A percentile compares a stretch with the other conserved stretches of the same genome.
These are phyloP conservation scores for Saxidomus purpurata DNA, from an alignment of 1,140 invertebrate genomes.

Conservation along the genomic window DNA sequence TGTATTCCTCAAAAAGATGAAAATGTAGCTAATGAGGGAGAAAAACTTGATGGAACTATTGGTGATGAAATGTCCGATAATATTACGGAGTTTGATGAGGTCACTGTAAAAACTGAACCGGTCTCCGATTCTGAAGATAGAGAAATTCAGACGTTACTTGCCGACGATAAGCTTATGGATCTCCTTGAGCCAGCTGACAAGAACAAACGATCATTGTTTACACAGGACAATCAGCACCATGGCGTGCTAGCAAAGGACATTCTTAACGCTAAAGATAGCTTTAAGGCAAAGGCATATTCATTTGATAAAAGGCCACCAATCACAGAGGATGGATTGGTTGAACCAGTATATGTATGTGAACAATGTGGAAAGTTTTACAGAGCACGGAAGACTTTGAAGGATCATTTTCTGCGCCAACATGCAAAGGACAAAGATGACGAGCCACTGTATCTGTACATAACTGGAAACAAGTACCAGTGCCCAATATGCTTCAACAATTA, in stretches of 20 bases:
- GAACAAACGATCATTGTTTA: conserved; percentile 6
- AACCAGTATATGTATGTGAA: conserved; percentile 63
- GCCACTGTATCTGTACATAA: conserved; percentile 57
- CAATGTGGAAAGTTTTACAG: conserved; percentile 65
- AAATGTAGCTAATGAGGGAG: background rate
- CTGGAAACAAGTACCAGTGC: conserved; percentile 64
- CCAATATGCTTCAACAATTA: conserved; percentile 59
- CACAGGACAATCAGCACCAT: background rate
- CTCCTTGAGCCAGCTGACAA: conserved; percentile 23
- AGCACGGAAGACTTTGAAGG: conserved; percentile 54
- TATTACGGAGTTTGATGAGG: background rate
- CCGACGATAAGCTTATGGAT: background rate
- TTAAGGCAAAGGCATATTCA: background rate
- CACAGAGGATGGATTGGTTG: conserved; percentile 34
- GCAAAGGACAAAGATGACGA: conserved; percentile 35
- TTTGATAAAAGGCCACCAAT: background rate
- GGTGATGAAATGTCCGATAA: background rate
- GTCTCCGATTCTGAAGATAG: conserved; percentile 26
- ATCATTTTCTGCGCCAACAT: conserved; percentile 56
- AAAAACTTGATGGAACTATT: conserved; percentile 2
- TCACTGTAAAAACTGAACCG: conserved; percentile 19
- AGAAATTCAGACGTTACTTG: background rate
- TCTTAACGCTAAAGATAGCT: background rate
- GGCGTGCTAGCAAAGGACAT: background rate
- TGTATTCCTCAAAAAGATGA: background rate